Evolutionary conservation across 2,888 invertebrate species (phyloP), one percentile per base, ranked within the genome.

Genomic region (Metellina segmentata): DNA sequence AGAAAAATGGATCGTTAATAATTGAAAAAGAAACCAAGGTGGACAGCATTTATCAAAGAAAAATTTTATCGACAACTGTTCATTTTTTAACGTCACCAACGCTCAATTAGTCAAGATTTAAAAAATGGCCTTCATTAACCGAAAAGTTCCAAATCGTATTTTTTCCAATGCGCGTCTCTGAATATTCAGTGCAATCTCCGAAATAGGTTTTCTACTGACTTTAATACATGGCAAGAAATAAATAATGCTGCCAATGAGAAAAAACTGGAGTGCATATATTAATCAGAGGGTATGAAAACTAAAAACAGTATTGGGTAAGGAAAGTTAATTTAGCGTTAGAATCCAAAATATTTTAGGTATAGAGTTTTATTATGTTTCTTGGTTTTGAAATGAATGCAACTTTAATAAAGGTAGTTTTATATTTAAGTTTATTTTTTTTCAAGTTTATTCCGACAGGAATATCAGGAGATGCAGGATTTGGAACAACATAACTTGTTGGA

Each of bases 31-130:
- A 5, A 9, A 61, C 6, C 61, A 7, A 75, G 48, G 49, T 11
- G 48, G 75, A 49, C 48, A 75, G 13, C 75, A 75, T 75, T 75
- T 34, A 49, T 75, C 75, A 75, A 75, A 75, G 34, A 48, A 75
- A 75, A 48, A 61, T 34, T 75, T 75, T 75, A 75, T 75, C 49
- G 75, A 75, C 75, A 75, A 75, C 8, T 48, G 48, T 75, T 48
- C 75, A 75, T 75, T 75, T 75, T 75, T 75, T 75, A 75, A 75
- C 16, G 34, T 75, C 75, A 16, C 7, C 20, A 6, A 48, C 49
- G 34, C 48, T 34, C 75, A 75, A 75, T 75, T 75, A 75, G 75
- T 48, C n/a, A 48, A 20, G 34, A 34, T 75, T 48, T 34, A 75
- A 75, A 75, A 75, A 75, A 48, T 13, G 11, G 34, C 48, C 48